Base-by-base conservation (phyloP, 2,113 vertebrate species). In the Terrapene triunguis region DNA sequence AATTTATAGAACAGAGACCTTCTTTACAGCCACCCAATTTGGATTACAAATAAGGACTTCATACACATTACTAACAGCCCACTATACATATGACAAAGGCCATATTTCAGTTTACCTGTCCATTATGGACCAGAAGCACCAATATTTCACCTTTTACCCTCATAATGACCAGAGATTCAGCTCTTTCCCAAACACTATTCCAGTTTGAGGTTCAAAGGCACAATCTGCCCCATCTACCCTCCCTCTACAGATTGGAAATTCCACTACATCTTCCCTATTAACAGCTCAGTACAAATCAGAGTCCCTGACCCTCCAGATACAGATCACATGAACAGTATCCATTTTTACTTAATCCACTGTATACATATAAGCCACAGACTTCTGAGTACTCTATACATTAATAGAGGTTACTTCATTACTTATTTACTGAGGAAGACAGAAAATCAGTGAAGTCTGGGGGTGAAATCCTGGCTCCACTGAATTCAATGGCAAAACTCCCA, bases 361-460 rank as follows among this genome's bases (percentile, higher is more conserved):
- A 35, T 2, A 25, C 53, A 69, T 42, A n/a, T 8, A 38, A 27
- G 14, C n/a, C 82, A 10, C 76, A 82, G 83, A 59, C 8, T 19
- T 38, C n/a, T 51, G 42, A 47, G 48, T 2, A 57, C 19, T 21
- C n/a, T 78, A 32, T 0, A 1, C 35, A 50, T 62, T 92, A 72
- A 96, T 22, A 4, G 80, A 62, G 80, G 29, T 12, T 55, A 78
- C 24, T 25, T 5, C 29, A 25, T 51, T 38, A 1, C 57, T 3
- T 47, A 10, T 27, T 93, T 32, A 42, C 24, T 50, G 80, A 53
- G n/a, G 16, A 9, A 0, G 1, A 84, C 16, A 22, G 59, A 38
- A 88, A 88, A n/a, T 38, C 35, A 19, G 16, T 4, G 10, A 44
- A 8, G 14, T 8, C 0, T 48, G 0, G 27, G 9, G 27, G 3